Base-by-base conservation (phyloP, 2,888 invertebrate genomes). In the Xanthostigma xanthostigma region DNA sequence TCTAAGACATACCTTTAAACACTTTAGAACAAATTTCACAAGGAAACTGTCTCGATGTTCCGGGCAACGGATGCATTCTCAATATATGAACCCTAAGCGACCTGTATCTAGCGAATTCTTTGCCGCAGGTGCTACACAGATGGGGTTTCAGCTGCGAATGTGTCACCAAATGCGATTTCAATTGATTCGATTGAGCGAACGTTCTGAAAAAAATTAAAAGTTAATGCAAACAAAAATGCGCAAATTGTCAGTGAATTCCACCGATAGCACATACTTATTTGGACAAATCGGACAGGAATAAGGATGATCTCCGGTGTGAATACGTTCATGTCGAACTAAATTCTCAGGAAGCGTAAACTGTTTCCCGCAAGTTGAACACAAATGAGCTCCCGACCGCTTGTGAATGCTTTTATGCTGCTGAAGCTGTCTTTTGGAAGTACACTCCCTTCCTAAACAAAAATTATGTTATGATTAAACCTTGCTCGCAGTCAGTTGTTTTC, bases 171-270 rank as follows among this genome's bases (percentile, higher is more conserved):
- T 51, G 51, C 10, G 51, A 51, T 48, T 51, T 51, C 38, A 51
- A 46, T 44, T 51, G 50, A 41, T 51, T 51, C 2, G 51, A 51
- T 37, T 51, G 51, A 35, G 48, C 48, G 46, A 51, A 51, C n/a
- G 45, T 38, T 42, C 51, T 51, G 36, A 14, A 46, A 45, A 38
- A 41, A 2, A n/a, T n/a, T n/a, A n/a, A 41, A 27, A 12, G 5
- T 10, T 39, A 48, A 8, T 12, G 3, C 11, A 41, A 12, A 41
- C 42, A 41, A 17, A 17, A 38, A 38, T n/a, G 6, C n/a, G 38
- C 12, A 38, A 3, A 6, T 13, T 8, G 3, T 38, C 3, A 5
- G 8, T 44, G 14, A 9, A 17, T 4, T 3, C 6, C 27, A 27
- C 5, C 6, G 5, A 27, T 6, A 27, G 27, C 27, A 45, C 38